Conservation (phyloP, 2,797 vertebrate species). For the Aulostomus chinensis region DNA sequence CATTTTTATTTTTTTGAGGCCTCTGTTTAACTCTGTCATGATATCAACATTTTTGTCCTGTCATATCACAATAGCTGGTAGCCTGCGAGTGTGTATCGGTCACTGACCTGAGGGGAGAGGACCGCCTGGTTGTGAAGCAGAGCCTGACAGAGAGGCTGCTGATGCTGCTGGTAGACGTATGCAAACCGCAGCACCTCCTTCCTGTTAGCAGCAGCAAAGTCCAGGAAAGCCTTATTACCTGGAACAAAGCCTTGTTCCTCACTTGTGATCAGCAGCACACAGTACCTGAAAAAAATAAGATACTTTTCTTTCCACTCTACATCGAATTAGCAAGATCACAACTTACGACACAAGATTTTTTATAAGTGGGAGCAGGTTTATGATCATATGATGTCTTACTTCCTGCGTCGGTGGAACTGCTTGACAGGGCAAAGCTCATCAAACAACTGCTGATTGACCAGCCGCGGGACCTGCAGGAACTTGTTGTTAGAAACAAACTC, state of each 20-base stretch:
- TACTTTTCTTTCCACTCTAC: background rate
- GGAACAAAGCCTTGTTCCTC: conserved; percentile 80
- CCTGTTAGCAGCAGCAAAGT: conserved; percentile 88
- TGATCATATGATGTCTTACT: conserved; percentile 51
- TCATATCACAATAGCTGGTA: too few relatives aligned
- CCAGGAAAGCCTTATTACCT: conserved; percentile 87
- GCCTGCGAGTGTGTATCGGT: background rate
- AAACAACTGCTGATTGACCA: conserved; percentile 93
- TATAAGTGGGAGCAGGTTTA: too few relatives aligned
- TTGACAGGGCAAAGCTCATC: conserved; percentile 94
- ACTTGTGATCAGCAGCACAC: conserved; percentile 87
- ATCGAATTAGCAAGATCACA: too few relatives aligned
- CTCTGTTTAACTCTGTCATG: too few relatives aligned
- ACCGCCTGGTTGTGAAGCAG: conserved; percentile 81
- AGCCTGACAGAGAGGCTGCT: conserved; percentile 84
- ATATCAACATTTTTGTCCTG: too few relatives aligned
- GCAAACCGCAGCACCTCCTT: conserved; percentile 91
- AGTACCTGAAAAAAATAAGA: conserved; percentile 81
- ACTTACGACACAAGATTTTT: too few relatives aligned
- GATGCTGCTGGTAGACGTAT: conserved; percentile 85
- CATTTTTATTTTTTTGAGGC: too few relatives aligned
- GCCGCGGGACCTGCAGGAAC: conserved; percentile 89
- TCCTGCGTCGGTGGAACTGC: conserved; percentile 90
- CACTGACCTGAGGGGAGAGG: conserved; percentile 72
- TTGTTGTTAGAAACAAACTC: conserved; percentile 95